phyloP scores from a whole-genome alignment of 2,888 invertebrate genomes.

The Melanchra persicariae region DNA sequence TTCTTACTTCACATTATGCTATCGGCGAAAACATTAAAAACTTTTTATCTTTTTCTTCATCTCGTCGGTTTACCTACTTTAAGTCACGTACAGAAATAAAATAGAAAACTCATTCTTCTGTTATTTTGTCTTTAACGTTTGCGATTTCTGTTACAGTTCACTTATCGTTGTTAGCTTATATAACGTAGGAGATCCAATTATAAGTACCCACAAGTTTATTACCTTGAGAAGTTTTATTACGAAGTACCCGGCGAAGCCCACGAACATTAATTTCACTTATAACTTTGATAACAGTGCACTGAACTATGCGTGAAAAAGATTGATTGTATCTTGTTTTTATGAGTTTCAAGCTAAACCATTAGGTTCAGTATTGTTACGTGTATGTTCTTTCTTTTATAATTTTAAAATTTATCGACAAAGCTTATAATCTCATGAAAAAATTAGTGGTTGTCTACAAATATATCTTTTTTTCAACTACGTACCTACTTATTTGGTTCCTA shows the following conservation, averaged over 20 bases:
- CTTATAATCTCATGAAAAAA: neutral
- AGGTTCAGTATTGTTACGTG: constrained; percentile 24
- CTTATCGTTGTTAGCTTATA: constrained; percentile 16
- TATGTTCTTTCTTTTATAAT: constrained; percentile 21
- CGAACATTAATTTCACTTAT: constrained; percentile 55
- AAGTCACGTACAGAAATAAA: constrained; percentile 13
- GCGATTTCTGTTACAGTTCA: constrained; percentile 4
- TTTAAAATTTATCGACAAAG: neutral
- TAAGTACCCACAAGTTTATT: constrained; percentile 46
- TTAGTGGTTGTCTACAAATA: neutral
- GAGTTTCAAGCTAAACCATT: constrained; percentile 29
- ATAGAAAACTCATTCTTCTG: neutral
- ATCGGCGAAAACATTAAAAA: constrained; percentile 7
- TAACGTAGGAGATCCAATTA: constrained; percentile 33
- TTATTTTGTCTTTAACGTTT: constrained; percentile 1
- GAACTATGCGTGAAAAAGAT: constrained; percentile 56
- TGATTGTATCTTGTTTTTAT: constrained; percentile 47
- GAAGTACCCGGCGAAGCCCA: constrained; percentile 29
- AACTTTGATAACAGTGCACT: constrained; percentile 59
- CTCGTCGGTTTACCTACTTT: constrained; percentile 25
- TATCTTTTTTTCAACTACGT: neutral
- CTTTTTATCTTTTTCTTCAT: neutral
- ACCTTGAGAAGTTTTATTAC: constrained; percentile 52
- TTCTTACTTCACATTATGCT: neutral
- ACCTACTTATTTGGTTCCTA: neutral